Percentiles rank a stretch among this genome's conserved stretches.
Conservation (phyloP, 2,113 vertebrate genomes). For the Ictalurus furcatus region DNA sequence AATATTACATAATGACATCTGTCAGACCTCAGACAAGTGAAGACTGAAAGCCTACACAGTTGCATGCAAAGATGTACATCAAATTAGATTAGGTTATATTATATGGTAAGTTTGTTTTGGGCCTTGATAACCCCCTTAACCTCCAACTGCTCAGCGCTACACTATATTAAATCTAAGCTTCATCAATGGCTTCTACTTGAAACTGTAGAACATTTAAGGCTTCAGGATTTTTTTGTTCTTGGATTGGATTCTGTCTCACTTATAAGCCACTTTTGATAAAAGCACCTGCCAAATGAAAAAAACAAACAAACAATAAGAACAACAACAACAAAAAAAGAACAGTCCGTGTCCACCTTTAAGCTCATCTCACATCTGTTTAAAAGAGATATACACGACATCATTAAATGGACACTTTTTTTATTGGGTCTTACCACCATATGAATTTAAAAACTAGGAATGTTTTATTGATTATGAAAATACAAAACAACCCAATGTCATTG, state of each 20-base stretch:
- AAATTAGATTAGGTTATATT: background rate
- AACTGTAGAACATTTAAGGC: background rate
- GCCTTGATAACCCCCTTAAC: background rate
- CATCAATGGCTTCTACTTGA: background rate
- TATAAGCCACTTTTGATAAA: background rate
- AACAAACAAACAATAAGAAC: too few species aligned
- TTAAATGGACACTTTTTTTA: slow-evolving; percentile 22
- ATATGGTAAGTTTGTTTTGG: background rate
- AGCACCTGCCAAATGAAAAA: background rate
- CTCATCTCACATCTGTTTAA: background rate
- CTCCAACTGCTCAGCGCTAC: too few species aligned
- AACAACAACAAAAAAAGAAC: background rate
- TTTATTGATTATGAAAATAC: background rate
- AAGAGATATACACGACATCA: background rate
- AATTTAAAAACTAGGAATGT: background rate
- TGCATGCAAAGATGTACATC: background rate
- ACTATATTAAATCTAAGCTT: background rate
- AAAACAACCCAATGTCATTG: background rate
- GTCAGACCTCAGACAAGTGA: background rate
- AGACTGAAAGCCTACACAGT: background rate
- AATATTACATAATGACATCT: background rate
- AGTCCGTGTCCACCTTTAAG: background rate
- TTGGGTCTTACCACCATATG: background rate
- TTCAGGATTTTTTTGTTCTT: background rate
- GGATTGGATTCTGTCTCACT: background rate